Evolutionary conservation across 2,888 invertebrate genomes (phyloP), one percentile per base, ranked within the genome.

Genomic region (Megalurothrips usitatus): DNA sequence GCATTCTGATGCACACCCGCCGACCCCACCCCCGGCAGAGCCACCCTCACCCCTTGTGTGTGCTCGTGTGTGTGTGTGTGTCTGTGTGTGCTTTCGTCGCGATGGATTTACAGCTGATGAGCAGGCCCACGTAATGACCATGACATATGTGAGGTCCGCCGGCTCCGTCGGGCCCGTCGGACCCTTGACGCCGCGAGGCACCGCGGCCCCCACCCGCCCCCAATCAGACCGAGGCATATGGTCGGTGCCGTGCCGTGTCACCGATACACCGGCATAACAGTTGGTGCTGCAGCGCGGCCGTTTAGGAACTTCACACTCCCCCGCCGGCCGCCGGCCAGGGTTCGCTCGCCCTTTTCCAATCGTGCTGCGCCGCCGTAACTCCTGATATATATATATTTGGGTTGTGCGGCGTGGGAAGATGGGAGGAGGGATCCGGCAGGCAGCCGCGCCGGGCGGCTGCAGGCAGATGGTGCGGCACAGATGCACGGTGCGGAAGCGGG

Each of bases 31-130:
- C 34, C 34, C 34, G 34, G 34, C n/a, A 43, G 34, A 4, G 2
- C 34, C 34, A 43, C 34, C 34, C 34, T 43, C 34, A 43, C 34
- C 34, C 34, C 19, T 12, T 14, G 58, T 2, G 58, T 58, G 52
- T 19, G 58, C n/a, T n/a, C n/a, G n/a, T 6, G 58, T 14, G 58
- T 2, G 58, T 58, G 52, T 19, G 58, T 52, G 52, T 52, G 52
- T 9, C 4, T 52, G 52, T 52, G 52, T 52, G 52, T 52, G 10
- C 58, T 58, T 58, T 17, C 19, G 58, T 58, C 58, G 58, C 58
- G 68, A 75, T 75, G 26, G 68, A 75, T 75, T 75, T 75, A 75
- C 68, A 75, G 23, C 68, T 26, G 68, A 75, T 75, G 68, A 75
- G 68, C 68, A 23, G 68, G 68, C 68, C 26, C 4, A 58, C 58